Evolutionary conservation across 2,113 vertebrate genomes (phyloP).

Genomic region (Hypocryptadius cinnamomeus): DNA sequence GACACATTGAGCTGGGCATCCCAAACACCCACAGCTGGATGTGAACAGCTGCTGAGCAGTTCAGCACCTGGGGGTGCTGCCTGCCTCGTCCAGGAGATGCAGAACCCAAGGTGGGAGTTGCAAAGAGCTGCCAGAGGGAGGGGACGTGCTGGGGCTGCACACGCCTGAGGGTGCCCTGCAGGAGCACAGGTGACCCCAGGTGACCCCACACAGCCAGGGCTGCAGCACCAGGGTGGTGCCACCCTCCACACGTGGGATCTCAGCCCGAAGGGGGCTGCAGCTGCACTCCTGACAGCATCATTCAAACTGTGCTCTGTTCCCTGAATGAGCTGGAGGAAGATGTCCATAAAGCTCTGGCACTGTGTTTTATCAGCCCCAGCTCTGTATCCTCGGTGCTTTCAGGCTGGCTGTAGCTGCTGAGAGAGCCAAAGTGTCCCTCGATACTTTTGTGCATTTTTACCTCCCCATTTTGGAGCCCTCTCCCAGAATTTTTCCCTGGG

Average conservation of each 20-base stretch:
- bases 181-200: fast-evolving
- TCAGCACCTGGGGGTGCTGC: fast-evolving
- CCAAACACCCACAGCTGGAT: neutral
- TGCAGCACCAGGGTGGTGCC: fast-evolving
- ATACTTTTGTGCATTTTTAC: neutral
- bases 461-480: neutral
- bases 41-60: neutral
- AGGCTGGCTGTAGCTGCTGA: neutral
- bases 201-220: neutral
- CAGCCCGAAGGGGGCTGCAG: neutral
- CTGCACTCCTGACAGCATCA: neutral
- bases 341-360: neutral
- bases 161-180: too few relatives aligned
- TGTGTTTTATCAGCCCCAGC: fast-evolving
- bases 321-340: neutral
- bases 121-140: neutral
- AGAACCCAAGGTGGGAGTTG: neutral
- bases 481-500: neutral
- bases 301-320: neutral
- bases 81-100: neutral
- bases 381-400: neutral
- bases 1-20: fast-evolving
- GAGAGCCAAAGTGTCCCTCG: too few relatives aligned
- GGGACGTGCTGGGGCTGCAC: neutral
- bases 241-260: fast-evolving